These are phyloP conservation scores for Muntiacus reevesi DNA, from an alignment of 2,113 vertebrate species.

Conservation along the genomic window DNA sequence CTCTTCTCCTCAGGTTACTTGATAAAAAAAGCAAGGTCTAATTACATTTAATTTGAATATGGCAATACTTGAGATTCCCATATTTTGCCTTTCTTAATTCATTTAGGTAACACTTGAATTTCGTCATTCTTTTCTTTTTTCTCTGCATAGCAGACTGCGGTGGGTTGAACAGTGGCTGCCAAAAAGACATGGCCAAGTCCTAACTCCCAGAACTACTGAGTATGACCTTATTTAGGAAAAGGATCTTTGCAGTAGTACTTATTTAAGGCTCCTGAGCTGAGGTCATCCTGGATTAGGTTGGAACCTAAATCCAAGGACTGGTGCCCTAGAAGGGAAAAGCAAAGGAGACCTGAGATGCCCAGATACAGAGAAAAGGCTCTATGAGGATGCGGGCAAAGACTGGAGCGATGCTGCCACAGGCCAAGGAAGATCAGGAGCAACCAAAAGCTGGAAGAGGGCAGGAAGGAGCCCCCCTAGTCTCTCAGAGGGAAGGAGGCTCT, in stretches of 20 bases:
- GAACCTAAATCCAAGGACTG: not conserved
- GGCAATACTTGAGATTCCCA: not conserved
- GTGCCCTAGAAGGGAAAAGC: not conserved
- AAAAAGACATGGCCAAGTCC: not conserved
- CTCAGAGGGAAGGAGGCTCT: not conserved
- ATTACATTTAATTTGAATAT: constrained; percentile 5
- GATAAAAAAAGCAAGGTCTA: not conserved
- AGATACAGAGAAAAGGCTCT: not conserved
- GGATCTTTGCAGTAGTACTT: not conserved
- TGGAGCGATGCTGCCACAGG: not conserved
- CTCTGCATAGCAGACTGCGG: not conserved
- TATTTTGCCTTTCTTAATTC: not conserved
- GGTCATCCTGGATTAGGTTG: not conserved
- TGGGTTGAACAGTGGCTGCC: not conserved
- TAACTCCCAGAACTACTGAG: not conserved
- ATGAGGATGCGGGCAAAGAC: not conserved
- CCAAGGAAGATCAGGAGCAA: not conserved
- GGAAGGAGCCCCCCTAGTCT: not conserved
- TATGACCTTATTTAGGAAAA: not conserved
- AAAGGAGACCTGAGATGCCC: not conserved
- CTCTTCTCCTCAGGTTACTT: not conserved
- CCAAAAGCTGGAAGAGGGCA: not conserved
- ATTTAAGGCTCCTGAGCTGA: not conserved
- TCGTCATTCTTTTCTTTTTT: not conserved
- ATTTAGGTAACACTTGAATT: not conserved